Conservation (phyloP, 2,888 invertebrate genomes). For the Phorcus lineatus region DNA sequence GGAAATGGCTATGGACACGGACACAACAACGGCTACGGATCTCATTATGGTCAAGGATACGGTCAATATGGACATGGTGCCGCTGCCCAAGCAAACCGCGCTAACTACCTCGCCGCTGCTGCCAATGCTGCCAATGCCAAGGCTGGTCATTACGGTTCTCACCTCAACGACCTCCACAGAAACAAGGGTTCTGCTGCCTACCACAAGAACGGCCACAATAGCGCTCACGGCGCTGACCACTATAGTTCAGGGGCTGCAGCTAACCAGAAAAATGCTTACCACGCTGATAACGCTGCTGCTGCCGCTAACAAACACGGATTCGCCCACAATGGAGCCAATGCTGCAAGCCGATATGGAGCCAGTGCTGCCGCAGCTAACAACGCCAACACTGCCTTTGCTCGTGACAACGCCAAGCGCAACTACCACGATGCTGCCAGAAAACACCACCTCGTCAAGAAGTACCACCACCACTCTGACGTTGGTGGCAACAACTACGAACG, state of each 20-base stretch:
- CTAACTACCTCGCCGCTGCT: conserved; percentile 19
- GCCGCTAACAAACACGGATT: conserved; percentile 9
- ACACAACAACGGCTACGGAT: conserved; percentile 22
- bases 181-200: neutral
- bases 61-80: neutral
- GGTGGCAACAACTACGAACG: conserved; percentile 26
- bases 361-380: neutral
- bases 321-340: conserved; percentile 2
- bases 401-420: neutral
- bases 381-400: neutral
- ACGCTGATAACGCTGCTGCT: neutral
- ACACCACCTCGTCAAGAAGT: conserved; percentile 24
- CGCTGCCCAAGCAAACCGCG: neutral
- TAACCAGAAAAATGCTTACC: conserved; percentile 23
- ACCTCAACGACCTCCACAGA: neutral
- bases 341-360: neutral
- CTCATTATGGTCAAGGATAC: neutral
- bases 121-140: conserved; percentile 29
- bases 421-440: conserved; percentile 18
- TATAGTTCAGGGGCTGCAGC: conserved; percentile 17
- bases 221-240: conserved; percentile 32
- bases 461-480: conserved; percentile 12
- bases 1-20: conserved; percentile 28
- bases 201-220: conserved; percentile 18
- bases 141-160: conserved; percentile 15